Base-by-base conservation (phyloP, 2,888 invertebrate genomes). In the Stictocephala bisonia region DNA sequence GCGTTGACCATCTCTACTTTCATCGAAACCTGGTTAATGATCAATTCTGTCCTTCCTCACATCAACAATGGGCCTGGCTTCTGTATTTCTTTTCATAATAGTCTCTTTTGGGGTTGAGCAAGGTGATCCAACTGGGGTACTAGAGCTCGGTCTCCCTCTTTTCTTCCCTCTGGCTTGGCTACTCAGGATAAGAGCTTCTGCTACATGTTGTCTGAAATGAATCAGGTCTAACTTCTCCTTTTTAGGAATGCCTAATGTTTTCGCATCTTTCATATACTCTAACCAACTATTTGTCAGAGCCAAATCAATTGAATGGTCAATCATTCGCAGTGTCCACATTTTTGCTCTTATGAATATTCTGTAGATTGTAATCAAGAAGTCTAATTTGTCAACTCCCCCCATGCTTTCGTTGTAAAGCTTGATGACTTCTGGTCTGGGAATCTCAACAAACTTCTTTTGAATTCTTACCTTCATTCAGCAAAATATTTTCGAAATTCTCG, bases 331-430 rank as follows among this genome's bases (percentile, higher is more conserved):
- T 3, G 76, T 75, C 76, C 75, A 78, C 44, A 77, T 77, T 20
- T 40, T 58, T 13, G 76, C 60, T 51, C 70, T 58, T 1, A 75
- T 75, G 50, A 68, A 72, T 20, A 71, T 76, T 41, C 72, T 44
- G 60, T 78, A 76, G 13, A 75, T 20, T 13, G 67, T 31, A n/a
- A 76, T 74, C n/a, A 77, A 24, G 20, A 71, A 69, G 60, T 79
- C 79, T 13, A 74, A 50, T 56, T 75, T 75, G 66, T 79, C 79
- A n/a, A 79, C 79, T 26, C 79, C 79, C 15, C 78, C 78, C 79
- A 78, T 78, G 24, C 69, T 71, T 27, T 67, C 56, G 51, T 79
- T 80, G 44, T 78, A 80, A 18, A 69, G 24, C 50, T 72, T 73
- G 11, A 79, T 67, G 13, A 79, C 71, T 53, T 76, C 75, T 29